Percentiles rank a stretch among this genome's conserved stretches.
Evolutionary conservation across 2,888 invertebrate genomes (phyloP).

Genomic region (Pheosia gnoma): DNA sequence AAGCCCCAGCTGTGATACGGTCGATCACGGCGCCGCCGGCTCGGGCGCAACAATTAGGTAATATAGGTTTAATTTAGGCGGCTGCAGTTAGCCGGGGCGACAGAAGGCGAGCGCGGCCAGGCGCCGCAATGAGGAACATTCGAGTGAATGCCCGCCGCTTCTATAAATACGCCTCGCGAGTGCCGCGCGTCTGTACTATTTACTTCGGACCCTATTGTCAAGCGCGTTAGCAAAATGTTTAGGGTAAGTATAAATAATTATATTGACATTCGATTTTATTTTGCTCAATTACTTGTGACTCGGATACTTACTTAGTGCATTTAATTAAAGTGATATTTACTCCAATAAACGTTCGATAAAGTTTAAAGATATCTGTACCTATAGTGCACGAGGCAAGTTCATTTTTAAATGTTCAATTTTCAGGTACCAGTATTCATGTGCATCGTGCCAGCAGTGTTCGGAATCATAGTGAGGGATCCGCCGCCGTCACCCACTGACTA

Average conservation of each 20-base stretch:
- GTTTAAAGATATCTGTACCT: background rate
- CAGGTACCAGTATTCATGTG: constrained; percentile 49
- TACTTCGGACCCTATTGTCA: constrained; percentile 58
- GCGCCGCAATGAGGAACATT: constrained; percentile 58
- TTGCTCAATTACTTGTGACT: constrained; percentile 8
- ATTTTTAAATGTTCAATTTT: constrained; percentile 14
- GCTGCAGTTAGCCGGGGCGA: constrained; percentile 33
- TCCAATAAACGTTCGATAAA: no score
- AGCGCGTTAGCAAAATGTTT: constrained; percentile 55
- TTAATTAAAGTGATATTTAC: constrained; percentile 5
- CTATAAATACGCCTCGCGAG: constrained; percentile 68
- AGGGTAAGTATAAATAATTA: constrained; percentile 63
- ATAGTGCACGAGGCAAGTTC: background rate
- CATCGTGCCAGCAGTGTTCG: constrained; percentile 46
- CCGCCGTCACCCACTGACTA: constrained; percentile 67
- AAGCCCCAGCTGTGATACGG: constrained; percentile 12
- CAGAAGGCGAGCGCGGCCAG: constrained; percentile 32
- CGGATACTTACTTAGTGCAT: constrained; percentile 3
- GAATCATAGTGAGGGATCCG: constrained; percentile 71
- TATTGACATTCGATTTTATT: constrained; percentile 15
- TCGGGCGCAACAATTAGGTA: constrained; percentile 28
- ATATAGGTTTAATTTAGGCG: constrained; percentile 23
- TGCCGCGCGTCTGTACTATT: constrained; percentile 50
- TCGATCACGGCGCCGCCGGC: constrained; percentile 1
- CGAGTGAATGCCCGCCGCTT: constrained; percentile 65